Evolutionary conservation across 2,797 vertebrate species (phyloP).

Genomic region (Brotogeris chrysoptera): DNA sequence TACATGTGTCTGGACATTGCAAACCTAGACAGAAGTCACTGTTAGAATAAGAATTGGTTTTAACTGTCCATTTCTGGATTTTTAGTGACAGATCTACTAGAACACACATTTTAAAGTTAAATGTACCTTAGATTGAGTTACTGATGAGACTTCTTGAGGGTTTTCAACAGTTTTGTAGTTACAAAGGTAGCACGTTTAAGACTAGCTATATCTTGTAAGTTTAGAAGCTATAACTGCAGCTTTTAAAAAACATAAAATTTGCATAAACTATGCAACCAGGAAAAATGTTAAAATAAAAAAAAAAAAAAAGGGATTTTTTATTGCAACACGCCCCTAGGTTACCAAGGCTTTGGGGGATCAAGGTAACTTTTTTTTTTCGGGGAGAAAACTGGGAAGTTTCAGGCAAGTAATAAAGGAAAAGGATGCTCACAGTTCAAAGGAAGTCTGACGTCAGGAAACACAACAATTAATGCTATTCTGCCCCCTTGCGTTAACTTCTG

Average conservation of each 20-base stretch:
- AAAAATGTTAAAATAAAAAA: background rate
- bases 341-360: background rate
- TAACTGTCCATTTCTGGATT: background rate
- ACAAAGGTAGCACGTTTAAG: background rate
- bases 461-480: constrained; percentile 54
- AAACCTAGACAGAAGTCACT: background rate
- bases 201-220: background rate
- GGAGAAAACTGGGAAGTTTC: background rate
- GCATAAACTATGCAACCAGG: background rate
- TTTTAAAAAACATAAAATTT: background rate
- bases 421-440: background rate
- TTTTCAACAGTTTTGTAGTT: background rate
- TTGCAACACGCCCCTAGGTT: background rate
- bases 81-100: background rate
- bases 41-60: background rate
- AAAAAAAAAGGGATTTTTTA: background rate
- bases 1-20: background rate
- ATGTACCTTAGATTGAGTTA: background rate
- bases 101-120: background rate
- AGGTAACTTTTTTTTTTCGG: background rate
- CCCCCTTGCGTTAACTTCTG: constrained; percentile 38
- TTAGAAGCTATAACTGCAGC: background rate
- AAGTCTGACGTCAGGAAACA: constrained; percentile 43
- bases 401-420: background rate
- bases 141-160: background rate